A percentile compares a stretch with the other conserved stretches of the same genome.
Evolutionary conservation across 2,888 invertebrate genomes (phyloP).

Genomic region (Conomelus anceps): DNA sequence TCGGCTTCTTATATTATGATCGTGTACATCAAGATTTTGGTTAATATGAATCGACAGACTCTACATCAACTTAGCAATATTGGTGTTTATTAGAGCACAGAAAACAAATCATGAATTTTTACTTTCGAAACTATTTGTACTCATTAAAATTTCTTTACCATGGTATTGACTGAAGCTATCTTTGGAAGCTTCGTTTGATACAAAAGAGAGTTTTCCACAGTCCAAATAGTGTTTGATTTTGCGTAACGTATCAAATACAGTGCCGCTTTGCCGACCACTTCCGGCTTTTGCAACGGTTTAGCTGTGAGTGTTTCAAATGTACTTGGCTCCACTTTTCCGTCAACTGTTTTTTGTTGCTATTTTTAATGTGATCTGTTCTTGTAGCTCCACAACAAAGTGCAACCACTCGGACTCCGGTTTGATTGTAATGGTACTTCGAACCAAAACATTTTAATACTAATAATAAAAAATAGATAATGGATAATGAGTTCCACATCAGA

Average conservation of each 20-base stretch:
- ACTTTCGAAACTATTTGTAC: neutral
- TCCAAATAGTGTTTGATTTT: constrained; percentile 40
- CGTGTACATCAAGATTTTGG: too few relatives aligned
- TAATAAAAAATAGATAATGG: neutral
- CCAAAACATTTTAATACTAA: constrained; percentile 33
- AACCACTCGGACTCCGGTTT: constrained; percentile 48
- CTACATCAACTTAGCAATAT: too few relatives aligned
- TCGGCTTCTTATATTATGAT: too few relatives aligned
- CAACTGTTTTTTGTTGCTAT: constrained; percentile 36
- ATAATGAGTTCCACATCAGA: constrained; percentile 30
- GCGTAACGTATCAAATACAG: constrained; percentile 39
- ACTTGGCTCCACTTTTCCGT: constrained; percentile 28
- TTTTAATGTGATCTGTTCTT: constrained; percentile 42
- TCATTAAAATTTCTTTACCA: neutral
- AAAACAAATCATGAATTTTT: too few relatives aligned
- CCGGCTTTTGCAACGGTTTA: constrained; percentile 34
- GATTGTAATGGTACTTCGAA: constrained; percentile 43
- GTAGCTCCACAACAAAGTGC: constrained; percentile 51
- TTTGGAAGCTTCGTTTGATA: constrained; percentile 18
- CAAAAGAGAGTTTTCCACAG: constrained; percentile 36
- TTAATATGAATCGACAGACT: too few relatives aligned
- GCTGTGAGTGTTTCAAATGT: constrained; percentile 18
- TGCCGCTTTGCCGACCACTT: constrained; percentile 39
- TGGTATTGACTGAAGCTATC: neutral
- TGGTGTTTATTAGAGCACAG: too few relatives aligned